These are phyloP conservation scores for Neodontobutis hainanensis DNA, from an alignment of 2,113 vertebrate genomes.

Conservation along the genomic window DNA sequence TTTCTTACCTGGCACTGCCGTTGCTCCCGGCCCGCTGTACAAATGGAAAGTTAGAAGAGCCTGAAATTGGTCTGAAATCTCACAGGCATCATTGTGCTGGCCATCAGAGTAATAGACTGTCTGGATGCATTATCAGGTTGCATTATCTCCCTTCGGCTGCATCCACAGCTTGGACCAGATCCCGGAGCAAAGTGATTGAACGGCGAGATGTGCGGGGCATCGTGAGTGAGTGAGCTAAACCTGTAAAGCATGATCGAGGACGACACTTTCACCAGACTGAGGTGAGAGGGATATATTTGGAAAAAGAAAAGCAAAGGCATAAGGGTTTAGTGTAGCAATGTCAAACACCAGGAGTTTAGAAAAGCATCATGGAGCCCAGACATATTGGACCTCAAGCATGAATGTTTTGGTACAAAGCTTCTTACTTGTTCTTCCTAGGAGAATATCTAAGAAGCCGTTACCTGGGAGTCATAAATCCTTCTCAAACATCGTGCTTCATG, in stretches of 20 bases:
- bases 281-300: conserved; percentile 16
- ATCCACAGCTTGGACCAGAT: conserved; percentile 49
- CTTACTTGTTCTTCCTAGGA: too few species aligned
- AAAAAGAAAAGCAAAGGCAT: not conserved
- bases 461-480: too few species aligned
- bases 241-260: conserved; percentile 47
- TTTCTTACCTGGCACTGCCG: not conserved
- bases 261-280: conserved; percentile 26
- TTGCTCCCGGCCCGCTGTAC: conserved; percentile 5
- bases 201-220: conserved; percentile 37
- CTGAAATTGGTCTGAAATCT: conserved; percentile 66
- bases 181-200: conserved; percentile 71
- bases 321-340: too few species aligned
- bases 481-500: too few species aligned
- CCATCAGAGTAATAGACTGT: conserved; percentile 66
- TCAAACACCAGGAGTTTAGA: too few species aligned
- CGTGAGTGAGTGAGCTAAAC: conserved; percentile 4
- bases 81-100: conserved; percentile 58
- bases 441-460: too few species aligned
- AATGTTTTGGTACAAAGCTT: too few species aligned
- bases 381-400: too few species aligned
- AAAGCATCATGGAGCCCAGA: too few species aligned
- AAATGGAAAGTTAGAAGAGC: conserved; percentile 41
- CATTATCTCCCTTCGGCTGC: conserved; percentile 54
- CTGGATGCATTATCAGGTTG: conserved; percentile 65